Evolutionary conservation across 2,888 invertebrate species (phyloP).

Genomic region (Dasysyrphus albostriatus): DNA sequence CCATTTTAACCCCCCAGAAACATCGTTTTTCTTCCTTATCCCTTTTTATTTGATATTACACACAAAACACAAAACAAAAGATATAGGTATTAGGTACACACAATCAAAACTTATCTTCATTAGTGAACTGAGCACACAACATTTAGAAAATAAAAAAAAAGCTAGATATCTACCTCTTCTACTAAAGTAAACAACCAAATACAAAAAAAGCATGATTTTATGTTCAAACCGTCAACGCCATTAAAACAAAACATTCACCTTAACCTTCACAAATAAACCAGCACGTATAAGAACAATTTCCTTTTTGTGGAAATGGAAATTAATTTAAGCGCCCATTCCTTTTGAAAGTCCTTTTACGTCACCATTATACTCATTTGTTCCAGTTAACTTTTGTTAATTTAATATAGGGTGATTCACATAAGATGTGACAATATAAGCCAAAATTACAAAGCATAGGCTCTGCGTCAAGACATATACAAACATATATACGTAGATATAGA

Average conservation of each 20-base stretch:
- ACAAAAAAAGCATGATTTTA: slow-evolving; percentile 19
- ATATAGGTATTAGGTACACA: slow-evolving; percentile 10
- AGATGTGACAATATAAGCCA: neutral
- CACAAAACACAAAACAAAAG: slow-evolving; percentile 17
- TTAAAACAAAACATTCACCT: slow-evolving; percentile 47
- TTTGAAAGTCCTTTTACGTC: slow-evolving; percentile 25
- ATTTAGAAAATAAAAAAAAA: slow-evolving; percentile 9
- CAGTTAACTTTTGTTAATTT: slow-evolving; percentile 30
- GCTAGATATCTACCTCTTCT: neutral
- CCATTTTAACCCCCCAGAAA: neutral
- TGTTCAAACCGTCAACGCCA: slow-evolving; percentile 28
- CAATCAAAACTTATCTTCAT: slow-evolving; percentile 52
- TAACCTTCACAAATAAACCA: slow-evolving; percentile 38
- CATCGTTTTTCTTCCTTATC: slow-evolving; percentile 4
- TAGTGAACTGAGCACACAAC: slow-evolving; percentile 33
- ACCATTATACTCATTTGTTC: slow-evolving; percentile 34
- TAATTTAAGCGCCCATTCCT: slow-evolving; percentile 41
- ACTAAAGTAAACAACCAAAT: neutral
- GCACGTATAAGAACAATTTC: slow-evolving; percentile 54
- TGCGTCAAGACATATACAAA: neutral
- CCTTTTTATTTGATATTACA: slow-evolving; percentile 17
- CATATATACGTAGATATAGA: no score
- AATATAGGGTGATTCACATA: slow-evolving; percentile 13
- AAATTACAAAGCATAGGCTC: neutral
- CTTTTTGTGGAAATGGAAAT: slow-evolving; percentile 39